Evolutionary conservation across 2,888 invertebrate species (phyloP).

Genomic region (Anthoptus insignis): DNA sequence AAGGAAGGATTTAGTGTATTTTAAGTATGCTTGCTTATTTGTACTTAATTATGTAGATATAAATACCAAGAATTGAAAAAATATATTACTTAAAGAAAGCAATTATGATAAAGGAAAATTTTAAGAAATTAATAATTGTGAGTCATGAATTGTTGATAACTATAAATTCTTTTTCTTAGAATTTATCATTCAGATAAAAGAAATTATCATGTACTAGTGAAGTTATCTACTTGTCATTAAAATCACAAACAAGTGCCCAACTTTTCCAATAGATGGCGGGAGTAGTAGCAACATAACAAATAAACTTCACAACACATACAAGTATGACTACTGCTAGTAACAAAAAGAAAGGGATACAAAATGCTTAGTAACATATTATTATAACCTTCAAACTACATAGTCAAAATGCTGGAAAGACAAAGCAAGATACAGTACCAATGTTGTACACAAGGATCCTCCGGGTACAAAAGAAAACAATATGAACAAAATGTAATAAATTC

Average conservation of each 20-base stretch:
- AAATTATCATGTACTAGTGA: neutral
- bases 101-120: too few relatives aligned
- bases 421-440: neutral
- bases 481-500: neutral
- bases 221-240: neutral
- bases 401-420: neutral
- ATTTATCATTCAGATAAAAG: too few relatives aligned
- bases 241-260: neutral
- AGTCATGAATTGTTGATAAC: too few relatives aligned
- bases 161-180: too few relatives aligned
- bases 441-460: neutral
- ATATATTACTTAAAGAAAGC: too few relatives aligned
- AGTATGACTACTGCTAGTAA: constrained; percentile 12
- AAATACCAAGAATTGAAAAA: too few relatives aligned
- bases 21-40: too few relatives aligned
- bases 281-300: constrained; percentile 28
- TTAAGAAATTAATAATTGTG: too few relatives aligned
- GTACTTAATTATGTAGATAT: too few relatives aligned
- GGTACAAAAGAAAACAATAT: neutral
- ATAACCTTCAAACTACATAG: neutral
- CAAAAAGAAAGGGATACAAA: neutral
- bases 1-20: neutral
- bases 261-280: constrained; percentile 47
- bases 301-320: constrained; percentile 4
- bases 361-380: neutral